phyloP scores from a whole-genome alignment of 2,797 vertebrate species.

The Botia almorhae region DNA sequence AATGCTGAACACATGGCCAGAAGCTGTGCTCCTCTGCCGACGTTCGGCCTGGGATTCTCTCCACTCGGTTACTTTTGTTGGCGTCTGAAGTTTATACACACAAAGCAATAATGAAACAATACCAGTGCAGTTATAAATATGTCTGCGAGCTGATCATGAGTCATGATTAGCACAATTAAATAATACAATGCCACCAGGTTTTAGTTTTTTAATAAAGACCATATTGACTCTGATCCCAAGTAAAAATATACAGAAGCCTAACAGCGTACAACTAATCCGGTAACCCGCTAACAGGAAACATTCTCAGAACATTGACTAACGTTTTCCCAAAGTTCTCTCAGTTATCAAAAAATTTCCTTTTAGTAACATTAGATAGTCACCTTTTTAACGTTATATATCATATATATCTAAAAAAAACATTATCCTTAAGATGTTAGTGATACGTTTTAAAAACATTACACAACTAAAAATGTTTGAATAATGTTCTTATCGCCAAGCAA shows the following conservation, averaged over 20 bases:
- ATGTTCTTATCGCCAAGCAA: too few species aligned
- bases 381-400: too few species aligned
- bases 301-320: too few species aligned
- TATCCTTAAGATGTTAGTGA: too few species aligned
- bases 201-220: constrained; percentile 14
- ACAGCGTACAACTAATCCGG: not conserved
- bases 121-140: constrained; percentile 53
- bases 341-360: too few species aligned
- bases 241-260: not conserved
- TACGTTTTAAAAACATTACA: too few species aligned
- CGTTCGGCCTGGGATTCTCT: constrained; percentile 58
- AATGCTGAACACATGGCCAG: constrained; percentile 62
- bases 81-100: constrained; percentile 58
- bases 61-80: constrained; percentile 63
- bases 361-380: too few species aligned
- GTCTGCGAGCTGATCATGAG: constrained; percentile 39
- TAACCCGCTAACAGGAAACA: too few species aligned
- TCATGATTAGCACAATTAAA: constrained; percentile 46
- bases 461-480: too few species aligned
- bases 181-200: constrained; percentile 21
- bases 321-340: too few species aligned
- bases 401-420: too few species aligned
- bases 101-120: constrained; percentile 64
- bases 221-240: not conserved
- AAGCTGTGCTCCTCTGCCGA: constrained; percentile 58